Base-by-base conservation (phyloP, 2,113 vertebrate species). In the Sphyrna mokarran region DNA sequence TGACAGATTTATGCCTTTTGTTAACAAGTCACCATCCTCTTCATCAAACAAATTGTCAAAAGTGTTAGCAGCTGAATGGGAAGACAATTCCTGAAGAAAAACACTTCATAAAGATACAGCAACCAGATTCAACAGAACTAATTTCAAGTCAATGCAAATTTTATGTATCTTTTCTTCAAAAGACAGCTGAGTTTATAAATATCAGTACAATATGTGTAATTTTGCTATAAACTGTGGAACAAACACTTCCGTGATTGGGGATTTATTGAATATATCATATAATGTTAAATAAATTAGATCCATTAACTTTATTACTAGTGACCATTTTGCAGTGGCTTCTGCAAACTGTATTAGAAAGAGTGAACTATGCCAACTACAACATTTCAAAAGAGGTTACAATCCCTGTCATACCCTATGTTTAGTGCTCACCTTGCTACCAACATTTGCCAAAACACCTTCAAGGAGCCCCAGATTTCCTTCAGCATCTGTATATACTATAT, bases 391-490 rank as follows among this genome's bases (percentile, higher is more conserved):
- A 23, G 29, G 22, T 23, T n/a, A 66, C 54, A 87, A 37, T 63
- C 18, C 33, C 22, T n/a, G 6, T 91, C n/a, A 37, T 66, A 72
- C 26, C 69, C 72, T 76, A 61, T 2, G 0, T 70, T 18, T 72
- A 26, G 23, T 33, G 66, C 61, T 95, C 40, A 95, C 94, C 40
- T 95, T 95, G 23, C 69, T 98, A 16, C 0, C 95, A 43, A 0
- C 63, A 61, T 63, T 22, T 66, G 96, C 96, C 96, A 97, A 96
- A 0, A 99, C 94, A 4, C 98, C 97, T 58, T 99, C 99, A 96
- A 99, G 96, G 29, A 99, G 97, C 0, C 99, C 98, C 96, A 99
- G 97, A 78, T 99, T 98, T 96, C 99, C 99, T 97, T 99, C 98
- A 0, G 96, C 98, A 96, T 99, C 99, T 0, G 99, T 99, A 96